Evolutionary conservation across 2,888 invertebrate species (phyloP).

Genomic region (Aplocera efformata): DNA sequence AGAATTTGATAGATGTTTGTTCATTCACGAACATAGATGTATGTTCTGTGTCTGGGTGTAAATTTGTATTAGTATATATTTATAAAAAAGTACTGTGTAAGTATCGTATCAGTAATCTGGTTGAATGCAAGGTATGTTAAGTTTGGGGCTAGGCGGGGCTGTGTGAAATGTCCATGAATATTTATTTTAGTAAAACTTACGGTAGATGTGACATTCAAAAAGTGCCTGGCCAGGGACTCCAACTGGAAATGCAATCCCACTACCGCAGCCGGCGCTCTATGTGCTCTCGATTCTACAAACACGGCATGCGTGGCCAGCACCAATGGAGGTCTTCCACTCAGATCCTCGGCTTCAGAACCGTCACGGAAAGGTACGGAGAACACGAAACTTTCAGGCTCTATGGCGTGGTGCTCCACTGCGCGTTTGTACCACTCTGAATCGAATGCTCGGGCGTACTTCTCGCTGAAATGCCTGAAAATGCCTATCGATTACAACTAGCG

Average conservation of each 20-base stretch:
- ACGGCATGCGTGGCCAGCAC: conserved; percentile 96
- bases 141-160: too few relatives aligned
- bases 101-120: too few relatives aligned
- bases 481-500: not conserved
- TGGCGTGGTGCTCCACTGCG: conserved; percentile 92
- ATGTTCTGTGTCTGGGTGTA: too few relatives aligned
- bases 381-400: conserved; percentile 94
- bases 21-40: too few relatives aligned
- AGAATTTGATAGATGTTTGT: too few relatives aligned
- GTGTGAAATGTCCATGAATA: too few relatives aligned
- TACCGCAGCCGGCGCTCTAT: conserved; percentile 93
- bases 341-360: conserved; percentile 77
- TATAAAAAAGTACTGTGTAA: too few relatives aligned
- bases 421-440: conserved; percentile 95
- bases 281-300: conserved; percentile 90
- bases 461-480: conserved; percentile 87
- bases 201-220: conserved; percentile 92
- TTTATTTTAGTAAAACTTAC: too few relatives aligned
- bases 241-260: conserved; percentile 95
- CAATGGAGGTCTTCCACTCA: conserved; percentile 78
- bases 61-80: too few relatives aligned
- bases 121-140: too few relatives aligned
- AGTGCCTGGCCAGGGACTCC: conserved; percentile 89
- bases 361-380: conserved; percentile 92
- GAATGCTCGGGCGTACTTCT: conserved; percentile 88